Evolutionary conservation across 2,797 vertebrate genomes (phyloP).

Genomic region (Anas bernieri): DNA sequence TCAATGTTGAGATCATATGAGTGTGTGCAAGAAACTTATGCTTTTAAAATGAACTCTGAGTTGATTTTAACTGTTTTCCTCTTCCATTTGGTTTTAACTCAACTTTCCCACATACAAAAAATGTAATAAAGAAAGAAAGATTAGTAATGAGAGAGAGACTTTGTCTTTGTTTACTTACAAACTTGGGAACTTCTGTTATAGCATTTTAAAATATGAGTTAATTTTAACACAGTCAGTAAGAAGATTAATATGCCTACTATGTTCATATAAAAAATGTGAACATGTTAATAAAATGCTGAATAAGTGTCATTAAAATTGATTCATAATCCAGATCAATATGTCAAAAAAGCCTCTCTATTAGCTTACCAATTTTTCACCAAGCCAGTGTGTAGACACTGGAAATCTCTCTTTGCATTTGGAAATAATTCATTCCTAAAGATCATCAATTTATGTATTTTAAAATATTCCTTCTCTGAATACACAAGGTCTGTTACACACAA

Average conservation of each 20-base stretch:
- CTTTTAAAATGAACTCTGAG: neutral
- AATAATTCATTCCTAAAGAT: neutral
- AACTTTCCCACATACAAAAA: neutral
- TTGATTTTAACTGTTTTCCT: neutral
- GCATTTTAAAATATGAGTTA: neutral
- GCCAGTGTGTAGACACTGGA: neutral
- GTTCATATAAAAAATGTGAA: neutral
- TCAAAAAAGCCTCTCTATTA: neutral
- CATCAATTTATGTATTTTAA: neutral
- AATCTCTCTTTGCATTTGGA: neutral
- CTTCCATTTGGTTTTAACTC: neutral
- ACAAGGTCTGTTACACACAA: neutral
- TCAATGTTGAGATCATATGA: neutral
- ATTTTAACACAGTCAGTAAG: neutral
- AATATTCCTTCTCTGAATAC: neutral
- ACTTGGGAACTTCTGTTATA: neutral
- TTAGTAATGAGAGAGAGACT: neutral
- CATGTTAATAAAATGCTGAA: neutral
- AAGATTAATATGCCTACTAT: neutral
- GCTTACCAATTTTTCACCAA: neutral
- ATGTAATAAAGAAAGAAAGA: neutral
- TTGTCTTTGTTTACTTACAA: neutral
- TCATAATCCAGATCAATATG: neutral
- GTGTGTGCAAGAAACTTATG: neutral
- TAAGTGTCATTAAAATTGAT: neutral